phyloP scores from a whole-genome alignment of 2,797 vertebrate genomes.

The Arrhamphus sclerolepis region DNA sequence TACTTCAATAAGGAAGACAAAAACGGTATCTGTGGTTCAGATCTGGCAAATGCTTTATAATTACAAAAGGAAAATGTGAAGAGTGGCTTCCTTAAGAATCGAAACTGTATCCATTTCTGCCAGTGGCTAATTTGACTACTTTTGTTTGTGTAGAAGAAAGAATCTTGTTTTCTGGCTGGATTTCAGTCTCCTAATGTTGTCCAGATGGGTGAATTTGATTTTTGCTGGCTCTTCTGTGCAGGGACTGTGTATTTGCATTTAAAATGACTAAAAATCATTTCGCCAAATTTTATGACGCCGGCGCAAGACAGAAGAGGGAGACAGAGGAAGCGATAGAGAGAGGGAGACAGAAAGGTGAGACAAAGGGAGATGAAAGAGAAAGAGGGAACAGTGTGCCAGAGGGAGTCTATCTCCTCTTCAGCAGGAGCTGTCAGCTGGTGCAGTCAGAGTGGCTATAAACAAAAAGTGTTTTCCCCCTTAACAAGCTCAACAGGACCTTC shows the following conservation, averaged over 20 bases:
- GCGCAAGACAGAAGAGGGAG: constrained; percentile 17
- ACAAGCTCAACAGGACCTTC: constrained; percentile 83
- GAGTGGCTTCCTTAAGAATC: no score
- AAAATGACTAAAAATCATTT: constrained; percentile 34
- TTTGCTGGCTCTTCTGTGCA: constrained; percentile 5
- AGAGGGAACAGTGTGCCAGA: constrained; percentile 37
- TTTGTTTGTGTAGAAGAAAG: background rate
- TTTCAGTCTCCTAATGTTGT: constrained; percentile 34
- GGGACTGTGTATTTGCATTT: constrained; percentile 37
- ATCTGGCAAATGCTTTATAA: no score
- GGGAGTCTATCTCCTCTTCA: constrained; percentile 71
- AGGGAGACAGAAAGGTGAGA: constrained; percentile 32
- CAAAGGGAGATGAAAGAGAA: constrained; percentile 24
- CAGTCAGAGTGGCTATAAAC: constrained; percentile 77
- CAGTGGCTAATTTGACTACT: no score
- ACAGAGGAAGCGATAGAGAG: constrained; percentile 7
- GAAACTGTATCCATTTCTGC: no score
- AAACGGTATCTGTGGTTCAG: no score
- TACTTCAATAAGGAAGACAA: no score
- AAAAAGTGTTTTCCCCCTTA: constrained; percentile 81
- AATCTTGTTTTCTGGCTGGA: constrained; percentile 14
- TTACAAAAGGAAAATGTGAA: no score
- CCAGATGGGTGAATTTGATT: constrained; percentile 38
- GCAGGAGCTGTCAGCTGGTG: constrained; percentile 73
- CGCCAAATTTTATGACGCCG: constrained; percentile 32